Percentiles rank a stretch among this genome's conserved stretches.
phyloP scores from a whole-genome alignment of 2,797 vertebrate genomes.

The Periparus ater region DNA sequence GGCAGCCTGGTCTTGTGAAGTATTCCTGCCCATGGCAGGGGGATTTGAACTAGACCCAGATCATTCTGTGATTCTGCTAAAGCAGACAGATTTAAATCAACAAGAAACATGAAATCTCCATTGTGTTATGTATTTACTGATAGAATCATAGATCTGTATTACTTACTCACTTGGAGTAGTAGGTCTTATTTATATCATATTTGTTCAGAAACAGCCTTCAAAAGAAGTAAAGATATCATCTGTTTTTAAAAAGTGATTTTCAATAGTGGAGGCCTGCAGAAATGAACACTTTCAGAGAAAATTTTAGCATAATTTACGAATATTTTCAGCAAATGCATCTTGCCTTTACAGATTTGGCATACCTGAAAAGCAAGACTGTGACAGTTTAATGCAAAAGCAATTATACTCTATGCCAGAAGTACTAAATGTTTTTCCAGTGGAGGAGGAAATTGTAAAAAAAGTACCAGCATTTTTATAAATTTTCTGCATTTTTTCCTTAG shows the following conservation, averaged over 20 bases:
- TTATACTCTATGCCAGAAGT: not conserved
- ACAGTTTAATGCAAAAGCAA: conserved; percentile 51
- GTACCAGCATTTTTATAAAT: not conserved
- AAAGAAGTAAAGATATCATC: not conserved
- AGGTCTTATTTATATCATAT: not conserved
- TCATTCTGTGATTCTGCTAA: not conserved
- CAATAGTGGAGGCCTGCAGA: not conserved
- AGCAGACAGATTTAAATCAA: not conserved
- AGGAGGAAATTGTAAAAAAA: not conserved
- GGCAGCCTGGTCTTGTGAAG: no score
- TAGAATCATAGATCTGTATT: not conserved
- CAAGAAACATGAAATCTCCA: not conserved
- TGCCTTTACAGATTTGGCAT: not conserved
- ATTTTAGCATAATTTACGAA: not conserved
- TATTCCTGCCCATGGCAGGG: not conserved
- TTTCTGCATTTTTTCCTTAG: not conserved
- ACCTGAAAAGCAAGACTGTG: not conserved
- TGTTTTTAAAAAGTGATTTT: not conserved
- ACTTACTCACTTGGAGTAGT: not conserved
- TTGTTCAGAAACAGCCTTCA: not conserved
- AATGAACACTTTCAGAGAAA: not conserved
- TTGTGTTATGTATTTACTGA: not conserved
- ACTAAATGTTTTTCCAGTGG: not conserved
- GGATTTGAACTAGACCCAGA: not conserved
- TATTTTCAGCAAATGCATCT: conserved; percentile 24